These are phyloP conservation scores for Masnerella sp. DNA, from an alignment of 2,888 invertebrate genomes.

Conservation along the genomic window DNA sequence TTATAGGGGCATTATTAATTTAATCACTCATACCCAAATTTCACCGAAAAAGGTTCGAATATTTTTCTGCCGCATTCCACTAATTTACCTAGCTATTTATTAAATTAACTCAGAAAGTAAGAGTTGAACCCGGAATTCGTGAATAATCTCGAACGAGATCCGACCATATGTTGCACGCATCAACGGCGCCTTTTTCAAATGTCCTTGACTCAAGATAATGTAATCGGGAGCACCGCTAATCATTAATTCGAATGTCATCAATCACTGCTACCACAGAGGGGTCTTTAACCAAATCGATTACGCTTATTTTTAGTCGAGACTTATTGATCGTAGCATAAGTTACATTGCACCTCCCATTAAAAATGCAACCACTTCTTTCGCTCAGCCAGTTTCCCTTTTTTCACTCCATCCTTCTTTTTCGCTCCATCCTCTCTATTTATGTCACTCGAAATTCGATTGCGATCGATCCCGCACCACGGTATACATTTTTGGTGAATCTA, in stretches of 20 bases:
- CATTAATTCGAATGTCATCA: slow-evolving; percentile 33
- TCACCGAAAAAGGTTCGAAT: not conserved
- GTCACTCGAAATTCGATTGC: slow-evolving; percentile 15
- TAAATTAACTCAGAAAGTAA: slow-evolving; percentile 28
- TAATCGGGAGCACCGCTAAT: slow-evolving; percentile 17
- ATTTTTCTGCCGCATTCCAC: too few relatives aligned
- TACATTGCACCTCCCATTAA: slow-evolving; percentile 36
- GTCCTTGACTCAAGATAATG: slow-evolving; percentile 33
- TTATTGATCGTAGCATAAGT: slow-evolving; percentile 38
- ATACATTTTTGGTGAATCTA: slow-evolving; percentile 28
- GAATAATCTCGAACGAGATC: slow-evolving; percentile 26
- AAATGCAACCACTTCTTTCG: slow-evolving; percentile 24
- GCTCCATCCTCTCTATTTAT: not conserved
- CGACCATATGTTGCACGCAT: slow-evolving; percentile 1
- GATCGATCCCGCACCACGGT: not conserved
- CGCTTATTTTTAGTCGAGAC: slow-evolving; percentile 22
- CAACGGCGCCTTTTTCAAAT: slow-evolving; percentile 22
- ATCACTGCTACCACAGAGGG: slow-evolving; percentile 22
- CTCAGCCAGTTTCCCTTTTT: not conserved
- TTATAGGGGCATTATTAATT: too few relatives aligned
- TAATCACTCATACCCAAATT: not conserved
- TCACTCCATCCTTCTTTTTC: not conserved
- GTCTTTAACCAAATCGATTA: slow-evolving; percentile 18
- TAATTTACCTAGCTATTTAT: slow-evolving; percentile 1
- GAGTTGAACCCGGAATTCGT: slow-evolving; percentile 7